A percentile compares a stretch with the other conserved stretches of the same genome.
phyloP scores from a whole-genome alignment of 2,113 vertebrate genomes.

The Ramphastos sulfuratus region DNA sequence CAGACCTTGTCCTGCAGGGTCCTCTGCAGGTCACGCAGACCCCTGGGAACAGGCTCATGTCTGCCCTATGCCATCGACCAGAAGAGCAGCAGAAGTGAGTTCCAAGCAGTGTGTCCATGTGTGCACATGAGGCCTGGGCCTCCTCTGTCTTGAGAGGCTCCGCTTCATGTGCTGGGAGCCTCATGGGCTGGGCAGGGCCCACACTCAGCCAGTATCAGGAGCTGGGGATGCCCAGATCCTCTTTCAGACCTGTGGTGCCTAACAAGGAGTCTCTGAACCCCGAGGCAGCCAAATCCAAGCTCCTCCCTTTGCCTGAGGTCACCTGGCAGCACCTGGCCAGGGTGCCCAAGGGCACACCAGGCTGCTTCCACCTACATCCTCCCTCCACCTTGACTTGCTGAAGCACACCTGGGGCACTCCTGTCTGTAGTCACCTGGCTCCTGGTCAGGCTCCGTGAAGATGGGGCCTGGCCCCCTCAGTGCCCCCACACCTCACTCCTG shows the following conservation, averaged over 20 bases:
- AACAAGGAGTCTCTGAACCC: not conserved
- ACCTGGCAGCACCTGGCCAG: not conserved
- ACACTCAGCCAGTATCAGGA: not conserved
- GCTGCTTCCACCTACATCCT: not conserved
- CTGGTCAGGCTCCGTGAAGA: not conserved
- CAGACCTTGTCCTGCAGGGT: not conserved
- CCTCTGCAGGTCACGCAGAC: not conserved
- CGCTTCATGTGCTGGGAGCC: not conserved
- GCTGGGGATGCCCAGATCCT: not conserved
- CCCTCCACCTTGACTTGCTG: not conserved
- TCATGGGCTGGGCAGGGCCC: not conserved
- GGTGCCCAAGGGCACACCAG: rapidly evolving
- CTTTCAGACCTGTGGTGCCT: not conserved
- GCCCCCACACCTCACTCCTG: not conserved
- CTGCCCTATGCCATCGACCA: rapidly evolving
- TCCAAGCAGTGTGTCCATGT: not conserved
- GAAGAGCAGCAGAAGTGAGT: not conserved
- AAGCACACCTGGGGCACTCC: not conserved
- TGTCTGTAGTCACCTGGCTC: not conserved
- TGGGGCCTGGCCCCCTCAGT: not conserved
- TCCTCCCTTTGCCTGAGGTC: not conserved
- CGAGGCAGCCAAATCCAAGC: not conserved
- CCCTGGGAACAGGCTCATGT: not conserved
- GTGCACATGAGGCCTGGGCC: not conserved
- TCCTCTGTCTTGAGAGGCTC: not conserved